Base-by-base conservation (phyloP, 2,797 vertebrate species). In the Huso huso region DNA sequence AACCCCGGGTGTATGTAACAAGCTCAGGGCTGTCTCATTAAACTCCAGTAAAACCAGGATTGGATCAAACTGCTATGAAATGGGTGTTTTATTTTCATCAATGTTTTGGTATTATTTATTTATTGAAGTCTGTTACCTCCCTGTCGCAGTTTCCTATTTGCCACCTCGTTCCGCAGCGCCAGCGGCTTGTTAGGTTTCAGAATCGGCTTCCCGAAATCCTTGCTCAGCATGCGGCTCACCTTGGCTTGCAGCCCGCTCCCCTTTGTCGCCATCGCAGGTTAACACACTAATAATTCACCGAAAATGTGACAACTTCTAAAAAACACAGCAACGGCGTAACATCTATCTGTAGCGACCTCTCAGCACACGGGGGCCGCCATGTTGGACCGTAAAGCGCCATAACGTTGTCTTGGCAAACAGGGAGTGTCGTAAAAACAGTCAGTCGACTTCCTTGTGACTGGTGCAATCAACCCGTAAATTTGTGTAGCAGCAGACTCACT, bases 111-210 rank as follows among this genome's bases (percentile, higher is more conserved):
- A 37, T 64, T n/a, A 49, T 9, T 64, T 23, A 64, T 11, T 50
- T 6, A 18, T 23, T 18, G 37, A 37, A 37, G 37, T 37, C 5
- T 37, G 10, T 80, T 76, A 95, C 95, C 93, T 74, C 89, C 90
- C 71, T 75, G 80, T 58, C 76, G 75, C n/a, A 74, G 77, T 48
- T 80, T 89, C 48, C 90, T 84, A 69, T 81, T 89, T 0, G 89
- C 84, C 0, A 97, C 91, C 0, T 68, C 57, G 51, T 95, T 70
- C 8, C 78, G 88, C 51, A 98, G 81, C 7, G 58, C 82, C 69
- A 98, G 85, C 0, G 89, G 63, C 59, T 79, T 87, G 70, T 76
- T 82, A 3, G 92, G 88, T 64, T 90, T 91, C 48, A 95, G 64
- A 0, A 65, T 12, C 0, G 93, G 92, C 1, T 73, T 87, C 0